phyloP scores from a whole-genome alignment of 2,888 invertebrate species.

The Chloroclysta siterata region DNA sequence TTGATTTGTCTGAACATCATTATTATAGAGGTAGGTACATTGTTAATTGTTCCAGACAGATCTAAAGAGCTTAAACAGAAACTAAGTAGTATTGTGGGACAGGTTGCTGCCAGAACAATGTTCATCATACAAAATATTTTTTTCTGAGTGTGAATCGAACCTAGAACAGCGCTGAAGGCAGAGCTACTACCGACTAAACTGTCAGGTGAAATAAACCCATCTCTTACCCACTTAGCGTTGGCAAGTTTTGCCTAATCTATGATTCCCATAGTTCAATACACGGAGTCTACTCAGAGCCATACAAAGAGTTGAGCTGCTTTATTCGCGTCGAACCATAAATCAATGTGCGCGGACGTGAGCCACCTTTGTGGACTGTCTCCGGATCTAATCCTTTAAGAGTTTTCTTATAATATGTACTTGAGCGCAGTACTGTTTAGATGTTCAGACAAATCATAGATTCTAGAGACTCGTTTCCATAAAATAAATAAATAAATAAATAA shows the following conservation, averaged over 20 bases:
- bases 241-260: background rate
- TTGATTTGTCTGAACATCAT: too few relatives aligned
- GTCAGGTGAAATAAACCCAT: background rate
- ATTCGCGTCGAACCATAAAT: constrained; percentile 77
- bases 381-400: constrained; percentile 76
- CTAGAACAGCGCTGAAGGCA: too few relatives aligned
- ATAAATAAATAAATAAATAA: too few relatives aligned
- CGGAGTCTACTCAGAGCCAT: constrained; percentile 1
- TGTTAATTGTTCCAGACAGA: too few relatives aligned
- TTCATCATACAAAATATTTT: too few relatives aligned
- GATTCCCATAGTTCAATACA: constrained; percentile 47
- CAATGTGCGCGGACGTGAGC: constrained; percentile 63
- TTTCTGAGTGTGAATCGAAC: too few relatives aligned
- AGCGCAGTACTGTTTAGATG: background rate
- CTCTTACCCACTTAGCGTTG: background rate
- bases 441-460: constrained; percentile 6
- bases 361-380: constrained; percentile 75
- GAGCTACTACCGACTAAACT: too few relatives aligned
- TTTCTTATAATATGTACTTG: constrained; percentile 57
- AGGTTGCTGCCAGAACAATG: too few relatives aligned
- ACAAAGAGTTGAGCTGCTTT: constrained; percentile 51
- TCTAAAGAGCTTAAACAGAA: too few relatives aligned
- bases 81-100: too few relatives aligned
- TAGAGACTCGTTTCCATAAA: too few relatives aligned
- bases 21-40: too few relatives aligned